These are phyloP conservation scores for Cyanistes caeruleus DNA, from an alignment of 2,113 vertebrate species.

Conservation along the genomic window DNA sequence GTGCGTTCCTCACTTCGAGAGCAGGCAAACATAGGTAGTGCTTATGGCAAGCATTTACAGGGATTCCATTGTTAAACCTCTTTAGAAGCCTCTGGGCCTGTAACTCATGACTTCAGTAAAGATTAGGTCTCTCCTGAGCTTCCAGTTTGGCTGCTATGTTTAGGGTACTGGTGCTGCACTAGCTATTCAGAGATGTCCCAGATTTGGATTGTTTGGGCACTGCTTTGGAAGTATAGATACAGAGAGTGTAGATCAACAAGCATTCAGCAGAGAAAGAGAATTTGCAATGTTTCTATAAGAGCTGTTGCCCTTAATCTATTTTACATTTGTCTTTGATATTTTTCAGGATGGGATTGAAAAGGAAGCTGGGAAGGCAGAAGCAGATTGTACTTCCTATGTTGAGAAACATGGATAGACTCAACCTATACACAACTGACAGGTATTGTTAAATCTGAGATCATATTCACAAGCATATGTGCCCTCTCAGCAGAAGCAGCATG, in stretches of 20 bases:
- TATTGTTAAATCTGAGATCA: neutral
- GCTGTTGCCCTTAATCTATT: neutral
- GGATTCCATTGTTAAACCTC: neutral
- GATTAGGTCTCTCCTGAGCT: neutral
- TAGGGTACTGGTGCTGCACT: neutral
- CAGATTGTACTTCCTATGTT: neutral
- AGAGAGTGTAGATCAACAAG: neutral
- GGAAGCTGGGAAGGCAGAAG: neutral
- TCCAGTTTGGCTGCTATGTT: neutral
- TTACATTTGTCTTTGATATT: neutral
- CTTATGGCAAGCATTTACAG: neutral
- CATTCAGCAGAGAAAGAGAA: neutral
- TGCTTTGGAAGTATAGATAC: neutral
- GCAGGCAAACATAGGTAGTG: neutral
- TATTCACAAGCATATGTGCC: neutral
- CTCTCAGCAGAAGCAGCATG: neutral
- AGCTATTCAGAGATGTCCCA: neutral
- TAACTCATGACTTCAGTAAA: neutral
- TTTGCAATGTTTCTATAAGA: neutral
- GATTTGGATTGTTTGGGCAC: neutral
- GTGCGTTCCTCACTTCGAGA: neutral
- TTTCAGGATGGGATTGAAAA: neutral
- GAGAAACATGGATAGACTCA: neutral
- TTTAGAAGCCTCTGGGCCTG: neutral
- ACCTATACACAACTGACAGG: neutral